Evolutionary conservation across 2,888 invertebrate species (phyloP).

Genomic region (Apamea epomidion): DNA sequence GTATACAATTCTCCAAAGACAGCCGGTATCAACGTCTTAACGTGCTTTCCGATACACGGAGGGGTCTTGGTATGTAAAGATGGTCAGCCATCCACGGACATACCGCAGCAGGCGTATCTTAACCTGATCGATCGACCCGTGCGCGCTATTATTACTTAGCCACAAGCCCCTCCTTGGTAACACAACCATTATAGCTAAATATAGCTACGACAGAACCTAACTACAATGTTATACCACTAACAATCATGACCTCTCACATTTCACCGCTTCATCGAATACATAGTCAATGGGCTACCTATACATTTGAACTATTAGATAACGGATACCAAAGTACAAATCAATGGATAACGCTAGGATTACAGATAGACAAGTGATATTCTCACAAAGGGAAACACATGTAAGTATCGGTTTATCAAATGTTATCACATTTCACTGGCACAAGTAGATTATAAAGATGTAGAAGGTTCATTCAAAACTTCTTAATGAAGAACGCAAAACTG

Average conservation of each 20-base stretch:
- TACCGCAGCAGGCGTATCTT: too few relatives aligned
- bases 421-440: constrained; percentile 28
- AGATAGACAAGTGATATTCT: constrained; percentile 11
- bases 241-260: constrained; percentile 24
- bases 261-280: constrained; percentile 11
- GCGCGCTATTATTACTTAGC: too few relatives aligned
- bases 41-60: too few relatives aligned
- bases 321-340: constrained; percentile 6
- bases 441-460: neutral
- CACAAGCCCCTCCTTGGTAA: too few relatives aligned
- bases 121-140: too few relatives aligned
- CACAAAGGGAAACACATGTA: constrained; percentile 15
- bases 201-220: neutral
- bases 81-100: too few relatives aligned
- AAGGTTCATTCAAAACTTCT: constrained; percentile 5
- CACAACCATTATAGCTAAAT: neutral
- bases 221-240: constrained; percentile 8
- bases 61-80: too few relatives aligned
- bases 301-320: constrained; percentile 23
- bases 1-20: too few relatives aligned
- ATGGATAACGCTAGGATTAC: constrained; percentile 21
- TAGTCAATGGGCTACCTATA: constrained; percentile 11
- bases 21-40: too few relatives aligned
- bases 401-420: constrained; percentile 26
- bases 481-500: neutral